phyloP scores from a whole-genome alignment of 2,797 vertebrate genomes.

The Hipposideros larvatus region DNA sequence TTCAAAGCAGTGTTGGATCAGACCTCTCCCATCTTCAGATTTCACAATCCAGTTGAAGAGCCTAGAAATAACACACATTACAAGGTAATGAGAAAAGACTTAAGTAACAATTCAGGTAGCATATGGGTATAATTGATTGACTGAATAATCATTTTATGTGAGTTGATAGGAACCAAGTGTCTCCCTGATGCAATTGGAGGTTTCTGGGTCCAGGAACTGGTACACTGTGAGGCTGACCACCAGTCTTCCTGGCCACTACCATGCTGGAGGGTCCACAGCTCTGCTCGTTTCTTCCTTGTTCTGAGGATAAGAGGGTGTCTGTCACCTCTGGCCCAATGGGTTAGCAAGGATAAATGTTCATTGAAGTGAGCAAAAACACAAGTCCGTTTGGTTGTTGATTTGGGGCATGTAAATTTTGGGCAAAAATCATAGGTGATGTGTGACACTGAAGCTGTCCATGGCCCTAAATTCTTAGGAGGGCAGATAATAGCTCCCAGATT shows the following conservation, averaged over 20 bases:
- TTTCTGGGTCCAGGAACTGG: not conserved
- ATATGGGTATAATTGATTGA: not conserved
- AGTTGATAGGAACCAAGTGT: not conserved
- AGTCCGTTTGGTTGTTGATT: not conserved
- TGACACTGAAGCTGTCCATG: not conserved
- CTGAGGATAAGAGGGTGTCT: not conserved
- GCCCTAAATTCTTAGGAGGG: not conserved
- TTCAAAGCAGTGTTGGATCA: not conserved
- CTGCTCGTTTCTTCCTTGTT: not conserved
- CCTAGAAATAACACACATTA: constrained; percentile 27
- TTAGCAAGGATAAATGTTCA: not conserved
- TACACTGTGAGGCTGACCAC: not conserved
- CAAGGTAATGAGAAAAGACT: constrained; percentile 14
- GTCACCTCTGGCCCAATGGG: not conserved
- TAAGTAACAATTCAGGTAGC: not conserved
- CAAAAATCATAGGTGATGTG: not conserved
- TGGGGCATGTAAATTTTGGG: constrained; percentile 27
- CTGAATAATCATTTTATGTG: not conserved
- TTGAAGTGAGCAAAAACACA: not conserved
- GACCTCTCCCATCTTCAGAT: not conserved
- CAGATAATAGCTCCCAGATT: not conserved
- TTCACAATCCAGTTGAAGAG: not conserved
- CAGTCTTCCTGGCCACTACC: not conserved
- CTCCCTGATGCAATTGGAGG: not conserved
- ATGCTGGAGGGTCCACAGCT: not conserved